Evolutionary conservation across 2,797 vertebrate genomes (phyloP).

Genomic region (Emydoidea blandingii): DNA sequence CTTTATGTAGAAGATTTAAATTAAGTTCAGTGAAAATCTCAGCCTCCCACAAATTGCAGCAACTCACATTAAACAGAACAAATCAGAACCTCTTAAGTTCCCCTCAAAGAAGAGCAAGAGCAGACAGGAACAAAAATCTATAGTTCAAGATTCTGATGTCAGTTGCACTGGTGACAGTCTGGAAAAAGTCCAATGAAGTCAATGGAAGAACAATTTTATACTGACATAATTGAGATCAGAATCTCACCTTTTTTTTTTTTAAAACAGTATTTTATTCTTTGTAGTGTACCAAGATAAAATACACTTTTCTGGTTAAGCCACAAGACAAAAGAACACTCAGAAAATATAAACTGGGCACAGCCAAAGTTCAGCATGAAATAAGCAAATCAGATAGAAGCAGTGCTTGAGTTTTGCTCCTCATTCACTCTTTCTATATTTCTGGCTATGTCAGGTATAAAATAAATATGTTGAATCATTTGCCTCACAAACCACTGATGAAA

Average conservation of each 20-base stretch:
- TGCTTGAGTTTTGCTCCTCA: neutral
- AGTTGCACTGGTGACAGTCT: neutral
- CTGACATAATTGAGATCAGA: neutral
- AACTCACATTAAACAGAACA: neutral
- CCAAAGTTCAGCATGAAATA: neutral
- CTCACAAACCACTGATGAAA: neutral
- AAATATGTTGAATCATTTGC: neutral
- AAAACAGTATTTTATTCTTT: fast-evolving
- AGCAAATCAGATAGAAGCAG: slow-evolving; percentile 17
- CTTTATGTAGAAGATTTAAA: neutral
- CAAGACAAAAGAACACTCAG: neutral
- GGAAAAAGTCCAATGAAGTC: fast-evolving
- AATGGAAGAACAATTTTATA: neutral
- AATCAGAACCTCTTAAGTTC: neutral
- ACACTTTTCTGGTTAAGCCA: neutral
- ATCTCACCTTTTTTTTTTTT: neutral
- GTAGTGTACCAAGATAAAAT: neutral
- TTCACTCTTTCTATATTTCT: neutral
- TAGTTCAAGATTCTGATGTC: neutral
- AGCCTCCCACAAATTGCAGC: fast-evolving
- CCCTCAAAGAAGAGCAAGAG: neutral
- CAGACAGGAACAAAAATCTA: neutral
- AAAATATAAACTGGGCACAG: neutral
- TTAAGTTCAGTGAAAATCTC: neutral
- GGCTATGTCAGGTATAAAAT: neutral